Evolutionary conservation across 2,888 invertebrate genomes (phyloP).

Genomic region (Acanthococcus lagerstroemiae): DNA sequence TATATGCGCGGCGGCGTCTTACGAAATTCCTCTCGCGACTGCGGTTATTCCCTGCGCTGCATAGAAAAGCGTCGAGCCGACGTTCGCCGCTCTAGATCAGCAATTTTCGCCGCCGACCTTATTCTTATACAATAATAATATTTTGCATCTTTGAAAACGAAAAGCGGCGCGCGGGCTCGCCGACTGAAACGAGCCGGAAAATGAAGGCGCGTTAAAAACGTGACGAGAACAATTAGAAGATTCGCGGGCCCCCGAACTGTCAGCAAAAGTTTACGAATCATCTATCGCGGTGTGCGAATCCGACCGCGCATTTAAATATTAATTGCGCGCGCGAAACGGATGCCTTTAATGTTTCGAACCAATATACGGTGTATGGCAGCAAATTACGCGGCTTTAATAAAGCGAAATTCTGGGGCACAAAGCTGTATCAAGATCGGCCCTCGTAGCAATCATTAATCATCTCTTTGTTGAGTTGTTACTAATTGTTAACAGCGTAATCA

Average conservation of each 20-base stretch:
- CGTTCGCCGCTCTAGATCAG: too few species aligned
- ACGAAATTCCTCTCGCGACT: not conserved
- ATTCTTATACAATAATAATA: too few species aligned
- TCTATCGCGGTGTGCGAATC: not conserved
- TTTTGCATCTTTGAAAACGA: too few species aligned
- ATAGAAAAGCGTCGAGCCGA: too few species aligned
- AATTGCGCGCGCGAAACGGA: not conserved
- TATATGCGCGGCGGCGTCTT: not conserved
- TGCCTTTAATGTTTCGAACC: not conserved
- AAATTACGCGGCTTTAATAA: not conserved
- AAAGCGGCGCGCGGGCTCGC: too few species aligned
- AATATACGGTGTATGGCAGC: not conserved
- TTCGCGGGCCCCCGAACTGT: too few species aligned
- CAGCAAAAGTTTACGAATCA: not conserved
- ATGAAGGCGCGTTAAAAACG: too few species aligned
- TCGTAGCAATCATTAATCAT: not conserved
- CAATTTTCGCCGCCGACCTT: too few species aligned
- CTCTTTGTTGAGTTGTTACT: conserved; percentile 1
- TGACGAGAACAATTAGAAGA: too few species aligned
- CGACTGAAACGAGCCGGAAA: too few species aligned
- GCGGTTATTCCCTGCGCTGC: too few species aligned
- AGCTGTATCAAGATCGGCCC: not conserved
- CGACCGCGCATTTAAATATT: not conserved
- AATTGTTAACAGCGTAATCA: conserved; percentile 6
- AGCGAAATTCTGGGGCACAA: not conserved